Base-by-base conservation (phyloP, 2,797 vertebrate genomes). In the Centroberyx gerrardi region DNA sequence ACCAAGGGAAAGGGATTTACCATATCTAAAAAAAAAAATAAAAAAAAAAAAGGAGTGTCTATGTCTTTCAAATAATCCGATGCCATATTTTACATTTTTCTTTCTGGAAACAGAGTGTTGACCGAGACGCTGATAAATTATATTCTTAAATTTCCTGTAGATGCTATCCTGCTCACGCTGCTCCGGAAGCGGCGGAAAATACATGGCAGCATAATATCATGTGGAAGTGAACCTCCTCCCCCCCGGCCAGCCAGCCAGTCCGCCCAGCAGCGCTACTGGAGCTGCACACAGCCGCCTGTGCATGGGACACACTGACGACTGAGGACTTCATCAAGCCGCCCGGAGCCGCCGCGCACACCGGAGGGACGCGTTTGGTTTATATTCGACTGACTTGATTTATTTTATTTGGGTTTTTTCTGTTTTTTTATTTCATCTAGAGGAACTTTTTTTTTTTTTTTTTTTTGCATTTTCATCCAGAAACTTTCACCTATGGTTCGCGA, bases 401-500 rank as follows among this genome's bases (percentile, higher is more conserved):
- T 69, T 54, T 3, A 52, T 49, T 62, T 61, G 22, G 22, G 22
- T 22, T 2, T 33, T 40, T 53, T 22, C 54, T 29, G 54, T 58
- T 46, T 48, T 52, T 18, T 17, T 51, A 59, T 42, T 31, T 28
- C 1, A 55, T 9, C 15, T 38, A 62, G 27, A 72, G 46, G 65
- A 29, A 58, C 65, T 40, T 38, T 49, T 46, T 56, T 22, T 48
- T 51, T 61, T 53, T 49, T 52, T 78, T 77, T 77, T 27, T 49
- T 31, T 69, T 82, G 72, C 66, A 17, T 83, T 85, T 90, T 85
- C 65, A 62, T 81, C 78, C 68, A 77, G 73, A 91, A 94, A 92
- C 92, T 93, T 92, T 91, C 89, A 92, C 95, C 77, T 95, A 96
- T 95, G 95, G 84, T 90, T 93, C 78, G 90, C 67, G 86, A 95